Evolutionary conservation across 2,888 invertebrate species (phyloP).

Genomic region (Epistrophe grossulariae): DNA sequence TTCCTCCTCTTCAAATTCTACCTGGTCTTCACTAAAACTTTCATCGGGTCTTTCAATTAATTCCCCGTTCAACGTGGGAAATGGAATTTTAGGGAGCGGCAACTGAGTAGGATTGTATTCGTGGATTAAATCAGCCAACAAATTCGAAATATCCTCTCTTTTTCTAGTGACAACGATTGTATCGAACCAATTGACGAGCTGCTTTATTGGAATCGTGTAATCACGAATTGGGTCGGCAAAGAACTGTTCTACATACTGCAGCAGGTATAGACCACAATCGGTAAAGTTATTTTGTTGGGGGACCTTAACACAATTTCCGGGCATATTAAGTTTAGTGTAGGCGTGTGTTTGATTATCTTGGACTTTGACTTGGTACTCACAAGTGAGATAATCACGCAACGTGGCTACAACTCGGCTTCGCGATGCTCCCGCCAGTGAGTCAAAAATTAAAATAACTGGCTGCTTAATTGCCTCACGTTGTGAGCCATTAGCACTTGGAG

Average conservation of each 20-base stretch:
- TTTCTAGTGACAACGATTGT: slow-evolving; percentile 93
- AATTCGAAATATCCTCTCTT: slow-evolving; percentile 92
- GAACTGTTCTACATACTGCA: slow-evolving; percentile 98
- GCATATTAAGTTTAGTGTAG: slow-evolving; percentile 93
- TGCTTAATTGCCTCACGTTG: slow-evolving; percentile 80
- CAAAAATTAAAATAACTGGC: slow-evolving; percentile 97
- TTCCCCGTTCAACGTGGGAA: slow-evolving; percentile 91
- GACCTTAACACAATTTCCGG: slow-evolving; percentile 94
- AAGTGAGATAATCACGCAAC: slow-evolving; percentile 94
- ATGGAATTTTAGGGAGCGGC: slow-evolving; percentile 88
- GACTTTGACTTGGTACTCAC: slow-evolving; percentile 92
- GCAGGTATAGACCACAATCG: slow-evolving; percentile 97
- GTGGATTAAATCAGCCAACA: slow-evolving; percentile 90
- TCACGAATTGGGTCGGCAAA: slow-evolving; percentile 94
- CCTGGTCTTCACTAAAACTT: slow-evolving; percentile 84
- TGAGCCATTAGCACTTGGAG: slow-evolving; percentile 76
- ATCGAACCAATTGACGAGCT: slow-evolving; percentile 94
- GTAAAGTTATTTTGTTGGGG: slow-evolving; percentile 99
- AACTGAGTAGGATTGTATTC: slow-evolving; percentile 86
- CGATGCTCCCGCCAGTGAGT: slow-evolving; percentile 94
- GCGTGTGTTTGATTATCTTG: slow-evolving; percentile 85
- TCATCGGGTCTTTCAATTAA: slow-evolving; percentile 85
- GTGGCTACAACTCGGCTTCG: slow-evolving; percentile 94
- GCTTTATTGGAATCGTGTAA: slow-evolving; percentile 92
- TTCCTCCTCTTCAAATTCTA: slow-evolving; percentile 86